phyloP scores from a whole-genome alignment of 2,797 vertebrate genomes.

The Sciaenops ocellatus region DNA sequence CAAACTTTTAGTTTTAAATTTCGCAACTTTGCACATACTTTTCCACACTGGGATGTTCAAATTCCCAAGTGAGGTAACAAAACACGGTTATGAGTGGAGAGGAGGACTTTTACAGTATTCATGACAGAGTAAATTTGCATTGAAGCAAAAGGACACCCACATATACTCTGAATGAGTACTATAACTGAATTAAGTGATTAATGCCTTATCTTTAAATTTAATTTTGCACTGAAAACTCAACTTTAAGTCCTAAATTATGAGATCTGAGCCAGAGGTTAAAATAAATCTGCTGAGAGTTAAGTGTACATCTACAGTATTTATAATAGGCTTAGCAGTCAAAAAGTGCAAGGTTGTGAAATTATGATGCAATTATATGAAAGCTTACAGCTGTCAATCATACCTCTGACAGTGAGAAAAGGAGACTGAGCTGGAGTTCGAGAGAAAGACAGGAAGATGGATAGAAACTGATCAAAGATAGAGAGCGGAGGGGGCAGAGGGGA shows the following conservation, averaged over 20 bases:
- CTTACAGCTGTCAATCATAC: slow-evolving; percentile 62
- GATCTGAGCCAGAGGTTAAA: slow-evolving; percentile 2
- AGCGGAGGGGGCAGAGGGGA: slow-evolving; percentile 18
- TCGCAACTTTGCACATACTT: not conserved
- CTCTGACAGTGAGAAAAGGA: slow-evolving; percentile 39
- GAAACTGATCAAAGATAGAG: slow-evolving; percentile 56
- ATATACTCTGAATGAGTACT: not conserved
- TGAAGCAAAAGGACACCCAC: not conserved
- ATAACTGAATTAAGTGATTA: not conserved
- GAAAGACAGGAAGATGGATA: slow-evolving; percentile 33
- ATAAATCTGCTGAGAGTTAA: slow-evolving; percentile 18
- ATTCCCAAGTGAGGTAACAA: slow-evolving; percentile 17
- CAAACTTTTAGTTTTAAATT: slow-evolving; percentile 10
- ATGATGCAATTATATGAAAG: slow-evolving; percentile 77
- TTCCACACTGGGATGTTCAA: slow-evolving; percentile 1
- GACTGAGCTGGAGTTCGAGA: slow-evolving; percentile 15
- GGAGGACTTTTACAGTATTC: not conserved
- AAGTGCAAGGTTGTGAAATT: slow-evolving; percentile 45
- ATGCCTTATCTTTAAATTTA: not conserved
- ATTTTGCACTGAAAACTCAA: not conserved
- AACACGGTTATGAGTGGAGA: slow-evolving; percentile 5
- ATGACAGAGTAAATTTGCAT: not conserved
- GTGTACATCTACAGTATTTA: slow-evolving; percentile 27
- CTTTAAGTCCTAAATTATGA: slow-evolving; percentile 33
- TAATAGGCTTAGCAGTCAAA: slow-evolving; percentile 21